Percentiles rank a stretch among this genome's conserved stretches.
Evolutionary conservation across 2,888 invertebrate genomes (phyloP).

Genomic region (Linnaemya tessellans): DNA sequence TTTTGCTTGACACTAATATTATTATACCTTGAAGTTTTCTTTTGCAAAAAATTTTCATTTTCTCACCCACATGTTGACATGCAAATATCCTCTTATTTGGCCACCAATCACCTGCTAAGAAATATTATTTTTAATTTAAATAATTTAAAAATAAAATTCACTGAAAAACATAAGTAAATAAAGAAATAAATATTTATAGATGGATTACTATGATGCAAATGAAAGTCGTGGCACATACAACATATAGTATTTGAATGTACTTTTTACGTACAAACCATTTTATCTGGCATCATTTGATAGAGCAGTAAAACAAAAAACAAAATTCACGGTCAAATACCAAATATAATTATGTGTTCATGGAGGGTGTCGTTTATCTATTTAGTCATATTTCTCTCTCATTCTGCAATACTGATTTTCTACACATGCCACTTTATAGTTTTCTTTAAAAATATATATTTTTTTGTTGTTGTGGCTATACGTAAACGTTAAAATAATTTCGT

Average conservation of each 20-base stretch:
- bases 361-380: constrained; percentile 60
- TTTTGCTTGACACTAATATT: background rate
- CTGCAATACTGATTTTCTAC: background rate
- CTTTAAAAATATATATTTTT: constrained; percentile 15
- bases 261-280: background rate
- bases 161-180: constrained; percentile 1
- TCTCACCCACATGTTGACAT: constrained; percentile 59
- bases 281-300: constrained; percentile 8
- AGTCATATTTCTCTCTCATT: constrained; percentile 22
- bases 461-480: background rate
- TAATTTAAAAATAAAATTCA: constrained; percentile 56
- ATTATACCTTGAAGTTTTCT: constrained; percentile 23
- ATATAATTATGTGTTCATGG: constrained; percentile 58
- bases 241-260: constrained; percentile 32
- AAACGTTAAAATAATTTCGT: constrained; percentile 45
- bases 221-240: constrained; percentile 11
- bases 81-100: constrained; percentile 39
- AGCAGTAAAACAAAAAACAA: constrained; percentile 10
- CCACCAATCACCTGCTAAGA: background rate
- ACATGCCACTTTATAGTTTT: constrained; percentile 25
- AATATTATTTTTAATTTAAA: constrained; percentile 55
- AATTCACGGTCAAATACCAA: constrained; percentile 63
- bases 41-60: constrained; percentile 16
- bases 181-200: background rate
- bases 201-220: background rate